These are phyloP conservation scores for Empis stercorea DNA, from an alignment of 2,888 invertebrate genomes.

Conservation along the genomic window DNA sequence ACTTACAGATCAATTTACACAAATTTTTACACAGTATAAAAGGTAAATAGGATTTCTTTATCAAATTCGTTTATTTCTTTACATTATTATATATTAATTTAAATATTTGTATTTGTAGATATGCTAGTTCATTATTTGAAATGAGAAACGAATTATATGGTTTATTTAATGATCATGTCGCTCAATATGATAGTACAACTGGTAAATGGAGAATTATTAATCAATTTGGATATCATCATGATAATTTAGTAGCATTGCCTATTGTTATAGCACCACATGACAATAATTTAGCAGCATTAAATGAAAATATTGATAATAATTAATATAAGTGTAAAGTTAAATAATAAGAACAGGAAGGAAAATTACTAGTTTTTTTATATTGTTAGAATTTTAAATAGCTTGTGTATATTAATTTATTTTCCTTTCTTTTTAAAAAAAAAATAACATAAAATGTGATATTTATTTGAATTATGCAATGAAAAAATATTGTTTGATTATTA, in stretches of 20 bases:
- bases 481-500: no score
- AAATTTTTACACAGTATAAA: conserved; percentile 11
- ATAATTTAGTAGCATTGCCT: conserved; percentile 8
- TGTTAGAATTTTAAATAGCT: no score
- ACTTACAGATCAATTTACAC: conserved; percentile 11
- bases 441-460: no score
- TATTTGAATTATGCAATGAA: no score
- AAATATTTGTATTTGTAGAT: conserved; percentile 6
- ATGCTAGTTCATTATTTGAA: conserved; percentile 12
- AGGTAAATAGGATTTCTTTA: conserved; percentile 5
- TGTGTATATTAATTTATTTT: no score
- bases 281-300: no score
- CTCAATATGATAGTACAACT: conserved; percentile 4
- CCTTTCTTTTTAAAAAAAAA: no score
- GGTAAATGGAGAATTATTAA: conserved; percentile 11
- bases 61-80: not conserved
- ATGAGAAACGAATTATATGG: conserved; percentile 9
- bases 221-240: conserved; percentile 6
- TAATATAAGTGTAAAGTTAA: no score
- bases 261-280: conserved; percentile 2
- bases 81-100: not conserved
- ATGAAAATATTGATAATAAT: no score
- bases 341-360: no score
- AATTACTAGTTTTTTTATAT: no score
- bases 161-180: conserved; percentile 12